Evolutionary conservation across 2,888 invertebrate species (phyloP), one percentile per base, ranked within the genome.

Genomic region (Octonoba sinensis): DNA sequence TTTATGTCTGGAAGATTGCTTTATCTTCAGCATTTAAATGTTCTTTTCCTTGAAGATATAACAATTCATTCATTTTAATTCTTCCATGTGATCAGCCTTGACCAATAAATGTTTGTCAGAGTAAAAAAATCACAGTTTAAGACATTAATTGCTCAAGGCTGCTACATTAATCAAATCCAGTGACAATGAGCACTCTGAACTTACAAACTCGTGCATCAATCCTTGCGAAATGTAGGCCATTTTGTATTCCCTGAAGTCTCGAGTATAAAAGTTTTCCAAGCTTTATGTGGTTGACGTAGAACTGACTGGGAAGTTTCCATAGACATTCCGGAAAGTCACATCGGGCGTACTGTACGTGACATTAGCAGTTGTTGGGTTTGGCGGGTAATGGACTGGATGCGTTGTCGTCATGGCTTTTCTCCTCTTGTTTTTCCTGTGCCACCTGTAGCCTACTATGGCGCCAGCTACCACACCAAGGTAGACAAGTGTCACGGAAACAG

Each of bases 401-500:
- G 54, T 16, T 24, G 74, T 59, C 13, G 84, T 62, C 71, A 83
- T 72, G 11, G 70, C 71, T 72, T 78, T 78, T 47, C 74, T 83
- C 36, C 78, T 46, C 54, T 78, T 78, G 20, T 83, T 79, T 54
- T 83, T 82, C 46, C 78, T 74, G 27, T 78, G 75, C 82, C 85
- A 83, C n/a, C 84, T 75, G 60, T 85, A 85, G 51, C 84, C 85
- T 8, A 85, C 65, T 46, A 85, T 78, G 6, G 83, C 86, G 13
- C 83, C 85, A 1, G 78, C 73, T 13, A 83, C 83, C 3, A 86
- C 75, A 6, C 81, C 84, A 18, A 84, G 59, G 57, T 86, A 85
- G 1, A 85, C 76, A 1, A 86, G 51, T 12, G 85, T 84, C 12
- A 86, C 85, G 13, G 85, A 82, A 18, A 85, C 71, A 15, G 85